Percentiles rank a stretch among this genome's conserved stretches.
Conservation (phyloP, 1,140 invertebrate genomes). For the Apis laboriosa region DNA sequence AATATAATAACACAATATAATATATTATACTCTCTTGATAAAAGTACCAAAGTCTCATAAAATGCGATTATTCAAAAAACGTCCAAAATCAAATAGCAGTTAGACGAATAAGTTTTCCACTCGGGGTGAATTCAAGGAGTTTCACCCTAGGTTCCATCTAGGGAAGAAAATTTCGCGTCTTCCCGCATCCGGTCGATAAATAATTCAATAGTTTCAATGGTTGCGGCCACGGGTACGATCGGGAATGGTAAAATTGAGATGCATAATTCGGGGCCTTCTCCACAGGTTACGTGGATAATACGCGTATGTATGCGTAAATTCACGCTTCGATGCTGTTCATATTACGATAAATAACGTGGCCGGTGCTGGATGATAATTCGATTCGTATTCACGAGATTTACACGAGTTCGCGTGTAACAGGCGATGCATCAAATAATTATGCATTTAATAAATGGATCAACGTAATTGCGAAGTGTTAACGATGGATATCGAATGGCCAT, state of each 20-base stretch:
- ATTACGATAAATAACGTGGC: constrained; percentile 19
- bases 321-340: not conserved
- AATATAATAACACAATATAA: too few relatives aligned
- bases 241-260: constrained; percentile 23
- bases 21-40: too few relatives aligned
- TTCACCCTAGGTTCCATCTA: not conserved
- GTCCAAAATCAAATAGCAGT: not conserved
- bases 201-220: constrained; percentile 35
- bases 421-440: constrained; percentile 28
- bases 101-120: not conserved
- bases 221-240: not conserved
- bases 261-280: constrained; percentile 1
- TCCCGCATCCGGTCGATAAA: constrained; percentile 11
- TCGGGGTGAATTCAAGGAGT: not conserved
- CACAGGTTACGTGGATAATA: not conserved
- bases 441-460: constrained; percentile 17
- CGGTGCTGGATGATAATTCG: constrained; percentile 21
- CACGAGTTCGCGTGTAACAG: not conserved
- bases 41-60: not conserved
- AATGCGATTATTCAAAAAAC: constrained; percentile 3
- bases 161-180: constrained; percentile 8
- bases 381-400: constrained; percentile 19
- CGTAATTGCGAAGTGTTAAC: constrained; percentile 18
- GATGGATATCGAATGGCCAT: not conserved
- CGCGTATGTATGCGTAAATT: not conserved